A percentile compares a stretch with the other conserved stretches of the same genome.
phyloP scores from a whole-genome alignment of 35 echinoderm and acorn worm species.

The Heliocidaris tuberculata region DNA sequence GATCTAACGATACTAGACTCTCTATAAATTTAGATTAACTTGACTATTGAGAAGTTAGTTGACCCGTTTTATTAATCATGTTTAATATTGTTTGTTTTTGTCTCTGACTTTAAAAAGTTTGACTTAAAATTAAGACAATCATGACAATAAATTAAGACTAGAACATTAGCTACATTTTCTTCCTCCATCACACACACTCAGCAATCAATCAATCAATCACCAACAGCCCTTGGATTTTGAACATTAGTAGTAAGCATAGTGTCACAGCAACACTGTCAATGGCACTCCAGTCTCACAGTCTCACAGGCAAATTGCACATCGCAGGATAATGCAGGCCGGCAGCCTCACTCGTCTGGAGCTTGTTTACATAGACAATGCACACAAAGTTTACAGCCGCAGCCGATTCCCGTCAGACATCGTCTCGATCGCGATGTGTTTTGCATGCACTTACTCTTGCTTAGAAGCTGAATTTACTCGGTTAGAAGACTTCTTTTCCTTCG shows the following conservation, averaged over 20 bases:
- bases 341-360: background rate
- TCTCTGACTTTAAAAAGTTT: too few species aligned
- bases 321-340: background rate
- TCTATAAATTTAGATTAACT: too few species aligned
- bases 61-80: background rate
- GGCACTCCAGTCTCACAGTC: background rate
- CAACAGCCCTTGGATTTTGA: too few species aligned
- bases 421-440: background rate
- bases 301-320: background rate
- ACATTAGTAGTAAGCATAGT: too few species aligned
- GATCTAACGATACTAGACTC: too few species aligned
- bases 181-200: too few species aligned
- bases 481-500: slow-evolving; percentile 92
- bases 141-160: too few species aligned
- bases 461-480: slow-evolving; percentile 93
- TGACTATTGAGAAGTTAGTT: too few species aligned
- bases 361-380: background rate
- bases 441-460: slow-evolving; percentile 92
- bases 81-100: background rate
- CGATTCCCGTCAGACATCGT: background rate
- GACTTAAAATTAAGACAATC: too few species aligned
- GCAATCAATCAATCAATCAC: too few species aligned
- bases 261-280: too few species aligned
- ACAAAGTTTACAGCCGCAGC: background rate
- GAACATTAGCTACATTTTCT: too few species aligned